A percentile compares a stretch with the other conserved stretches of the same genome.
These are phyloP conservation scores for Eulemur rufifrons DNA, from an alignment of 2,113 vertebrate genomes.

Conservation along the genomic window DNA sequence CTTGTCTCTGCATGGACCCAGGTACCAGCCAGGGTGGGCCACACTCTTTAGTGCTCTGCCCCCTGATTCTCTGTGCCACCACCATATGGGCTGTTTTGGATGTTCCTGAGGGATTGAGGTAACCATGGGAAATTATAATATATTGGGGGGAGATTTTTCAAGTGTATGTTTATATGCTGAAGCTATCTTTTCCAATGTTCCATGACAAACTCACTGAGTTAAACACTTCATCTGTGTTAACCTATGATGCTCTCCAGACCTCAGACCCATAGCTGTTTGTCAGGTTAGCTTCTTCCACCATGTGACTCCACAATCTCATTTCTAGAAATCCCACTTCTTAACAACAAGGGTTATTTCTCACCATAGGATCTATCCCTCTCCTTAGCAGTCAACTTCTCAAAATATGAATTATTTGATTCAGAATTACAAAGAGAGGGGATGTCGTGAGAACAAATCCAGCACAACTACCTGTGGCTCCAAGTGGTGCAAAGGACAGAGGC, in stretches of 20 bases:
- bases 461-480: not conserved
- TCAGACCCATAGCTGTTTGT: not conserved
- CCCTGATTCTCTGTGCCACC: not conserved
- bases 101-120: not conserved
- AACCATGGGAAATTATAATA: not conserved
- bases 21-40: not conserved
- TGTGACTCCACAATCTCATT: not conserved
- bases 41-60: not conserved
- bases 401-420: not conserved
- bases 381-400: not conserved
- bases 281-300: not conserved
- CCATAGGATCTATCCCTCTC: not conserved
- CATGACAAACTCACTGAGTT: not conserved
- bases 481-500: not conserved
- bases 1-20: not conserved
- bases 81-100: not conserved
- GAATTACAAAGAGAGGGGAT: not conserved
- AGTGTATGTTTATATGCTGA: not conserved
- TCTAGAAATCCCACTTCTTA: not conserved
- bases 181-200: not conserved
- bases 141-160: not conserved
- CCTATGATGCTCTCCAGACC: not conserved
- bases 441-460: not conserved
- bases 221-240: not conserved
- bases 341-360: not conserved